phyloP scores from a whole-genome alignment of 2,113 vertebrate genomes.

The Calypte anna region DNA sequence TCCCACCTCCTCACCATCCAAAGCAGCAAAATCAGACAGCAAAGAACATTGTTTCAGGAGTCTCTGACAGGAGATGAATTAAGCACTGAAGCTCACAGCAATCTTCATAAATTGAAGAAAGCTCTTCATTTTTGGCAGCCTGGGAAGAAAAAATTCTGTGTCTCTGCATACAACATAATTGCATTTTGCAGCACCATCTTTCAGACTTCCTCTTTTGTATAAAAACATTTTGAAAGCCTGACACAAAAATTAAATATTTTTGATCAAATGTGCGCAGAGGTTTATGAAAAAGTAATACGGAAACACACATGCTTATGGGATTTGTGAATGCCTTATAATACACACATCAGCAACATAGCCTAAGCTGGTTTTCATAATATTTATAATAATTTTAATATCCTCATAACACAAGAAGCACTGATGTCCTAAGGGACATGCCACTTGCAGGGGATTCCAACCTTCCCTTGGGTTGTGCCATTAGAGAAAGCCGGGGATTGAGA shows the following conservation, averaged over 20 bases:
- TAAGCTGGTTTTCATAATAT: neutral
- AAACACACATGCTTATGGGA: neutral
- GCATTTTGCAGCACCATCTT: neutral
- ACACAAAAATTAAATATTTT: neutral
- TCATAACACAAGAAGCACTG: neutral
- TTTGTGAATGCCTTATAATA: neutral
- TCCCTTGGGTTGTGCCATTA: neutral
- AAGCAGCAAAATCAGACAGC: neutral
- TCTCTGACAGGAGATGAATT: neutral
- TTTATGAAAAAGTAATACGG: neutral
- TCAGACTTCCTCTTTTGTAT: neutral
- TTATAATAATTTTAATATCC: neutral
- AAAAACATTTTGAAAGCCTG: neutral
- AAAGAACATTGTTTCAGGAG: neutral
- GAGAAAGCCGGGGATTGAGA: neutral
- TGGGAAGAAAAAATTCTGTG: neutral
- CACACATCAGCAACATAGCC: neutral
- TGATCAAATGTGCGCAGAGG: neutral
- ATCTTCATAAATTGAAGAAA: neutral
- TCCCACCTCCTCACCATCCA: neutral
- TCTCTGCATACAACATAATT: slow-evolving; percentile 1
- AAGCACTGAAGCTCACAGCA: neutral
- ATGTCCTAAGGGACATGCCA: neutral
- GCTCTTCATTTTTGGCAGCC: neutral
- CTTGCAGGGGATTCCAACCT: neutral